Conservation (phyloP, 2,113 vertebrate species). For the Triplophysa dalaica region DNA sequence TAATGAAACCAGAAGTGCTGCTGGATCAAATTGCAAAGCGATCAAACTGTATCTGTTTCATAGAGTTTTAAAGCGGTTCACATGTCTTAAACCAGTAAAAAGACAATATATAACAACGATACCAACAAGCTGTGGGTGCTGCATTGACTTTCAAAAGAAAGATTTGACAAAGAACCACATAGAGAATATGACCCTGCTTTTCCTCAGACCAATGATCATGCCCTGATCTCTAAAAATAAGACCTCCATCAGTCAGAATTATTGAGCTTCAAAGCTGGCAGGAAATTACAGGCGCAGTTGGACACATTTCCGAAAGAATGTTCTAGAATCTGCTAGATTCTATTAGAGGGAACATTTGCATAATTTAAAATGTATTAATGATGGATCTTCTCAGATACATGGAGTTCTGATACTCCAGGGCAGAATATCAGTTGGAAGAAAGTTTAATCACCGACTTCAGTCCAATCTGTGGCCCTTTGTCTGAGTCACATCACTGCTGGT, state of each 20-base stretch:
- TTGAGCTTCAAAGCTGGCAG: slow-evolving; percentile 39
- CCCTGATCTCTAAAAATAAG: slow-evolving; percentile 39
- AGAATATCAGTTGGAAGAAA: slow-evolving; percentile 8
- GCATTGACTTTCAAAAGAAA: background rate
- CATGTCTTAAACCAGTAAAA: no score
- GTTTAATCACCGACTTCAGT: slow-evolving; percentile 1
- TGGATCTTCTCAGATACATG: slow-evolving; percentile 18
- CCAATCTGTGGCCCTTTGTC: slow-evolving; percentile 5
- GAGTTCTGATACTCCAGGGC: slow-evolving; percentile 36
- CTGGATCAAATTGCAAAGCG: no score
- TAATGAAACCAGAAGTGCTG: no score
- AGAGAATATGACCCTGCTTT: background rate
- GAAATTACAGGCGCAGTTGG: slow-evolving; percentile 32
- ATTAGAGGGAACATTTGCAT: slow-evolving; percentile 47
- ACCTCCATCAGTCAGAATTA: slow-evolving; percentile 41
- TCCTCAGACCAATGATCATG: slow-evolving; percentile 13
- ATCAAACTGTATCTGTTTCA: no score
- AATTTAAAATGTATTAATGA: slow-evolving; percentile 51
- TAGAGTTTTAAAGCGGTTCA: background rate
- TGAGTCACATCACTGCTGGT: background rate
- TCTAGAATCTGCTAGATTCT: slow-evolving; percentile 30
- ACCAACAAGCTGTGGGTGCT: background rate
- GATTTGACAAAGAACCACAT: slow-evolving; percentile 10
- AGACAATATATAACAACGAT: background rate
- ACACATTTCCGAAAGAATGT: slow-evolving; percentile 38